These are phyloP conservation scores for Tor tambroides DNA, from an alignment of 2,113 vertebrate genomes.

Conservation along the genomic window DNA sequence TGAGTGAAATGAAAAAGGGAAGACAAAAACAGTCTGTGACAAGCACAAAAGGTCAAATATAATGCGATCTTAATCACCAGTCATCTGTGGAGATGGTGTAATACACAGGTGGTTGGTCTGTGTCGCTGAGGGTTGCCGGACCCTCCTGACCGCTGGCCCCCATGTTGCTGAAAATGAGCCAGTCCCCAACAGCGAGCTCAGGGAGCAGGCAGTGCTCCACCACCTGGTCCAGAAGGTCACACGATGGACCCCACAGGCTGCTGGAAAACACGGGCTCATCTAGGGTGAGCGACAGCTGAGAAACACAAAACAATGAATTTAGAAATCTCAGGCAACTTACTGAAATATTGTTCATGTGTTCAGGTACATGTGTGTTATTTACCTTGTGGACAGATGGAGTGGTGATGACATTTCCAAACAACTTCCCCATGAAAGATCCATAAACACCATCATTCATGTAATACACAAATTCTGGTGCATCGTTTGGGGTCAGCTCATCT, in stretches of 20 bases:
- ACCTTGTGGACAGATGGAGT: conserved; percentile 90
- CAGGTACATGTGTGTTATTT: conserved; percentile 45
- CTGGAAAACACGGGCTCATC: conserved; percentile 88
- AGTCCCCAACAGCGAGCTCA: conserved; percentile 92
- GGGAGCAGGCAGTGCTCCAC: conserved; percentile 93
- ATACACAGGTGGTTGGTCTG: conserved; percentile 86
- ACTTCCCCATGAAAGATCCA: conserved; percentile 92
- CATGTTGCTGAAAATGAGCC: conserved; percentile 95
- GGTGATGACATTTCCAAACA: conserved; percentile 78
- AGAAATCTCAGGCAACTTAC: background rate
- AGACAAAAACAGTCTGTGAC: background rate
- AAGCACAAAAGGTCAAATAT: background rate
- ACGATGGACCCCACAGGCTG: conserved; percentile 95
- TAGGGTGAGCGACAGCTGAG: conserved; percentile 64
- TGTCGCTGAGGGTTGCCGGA: conserved; percentile 78
- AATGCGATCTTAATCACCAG: conserved; percentile 78
- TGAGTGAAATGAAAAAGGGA: background rate
- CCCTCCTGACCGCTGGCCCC: conserved; percentile 86
- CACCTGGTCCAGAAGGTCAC: conserved; percentile 93
- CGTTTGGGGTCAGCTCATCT: conserved; percentile 80
- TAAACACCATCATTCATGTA: conserved; percentile 98
- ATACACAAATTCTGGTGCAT: conserved; percentile 87
- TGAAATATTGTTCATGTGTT: background rate
- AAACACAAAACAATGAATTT: background rate
- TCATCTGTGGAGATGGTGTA: conserved; percentile 90